These are phyloP conservation scores for Lepidurus packardi DNA, from an alignment of 1,140 invertebrate genomes.

Conservation along the genomic window DNA sequence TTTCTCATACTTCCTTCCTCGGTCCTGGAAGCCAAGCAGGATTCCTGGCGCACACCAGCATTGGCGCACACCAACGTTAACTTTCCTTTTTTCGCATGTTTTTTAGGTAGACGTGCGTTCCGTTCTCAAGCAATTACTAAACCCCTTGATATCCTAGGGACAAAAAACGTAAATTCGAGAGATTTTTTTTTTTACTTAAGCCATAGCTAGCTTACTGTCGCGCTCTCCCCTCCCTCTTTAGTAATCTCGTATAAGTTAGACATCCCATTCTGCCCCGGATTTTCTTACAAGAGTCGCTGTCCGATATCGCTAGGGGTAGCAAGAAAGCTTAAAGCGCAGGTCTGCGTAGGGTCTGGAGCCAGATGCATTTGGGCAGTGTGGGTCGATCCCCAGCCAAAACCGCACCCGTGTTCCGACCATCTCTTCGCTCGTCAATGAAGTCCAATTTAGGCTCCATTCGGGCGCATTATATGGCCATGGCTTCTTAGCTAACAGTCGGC, in stretches of 20 bases:
- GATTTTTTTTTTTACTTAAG: neutral
- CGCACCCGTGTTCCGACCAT: conserved; percentile 5
- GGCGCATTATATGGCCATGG: conserved; percentile 4
- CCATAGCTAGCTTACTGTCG: neutral
- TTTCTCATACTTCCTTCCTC: neutral
- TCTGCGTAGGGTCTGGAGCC: neutral
- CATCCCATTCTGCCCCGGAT: conserved; percentile 9
- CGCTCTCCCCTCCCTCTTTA: neutral
- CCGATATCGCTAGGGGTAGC: neutral
- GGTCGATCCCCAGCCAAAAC: conserved; percentile 13
- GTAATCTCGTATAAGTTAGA: conserved; percentile 12
- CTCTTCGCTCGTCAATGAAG: conserved; percentile 5
- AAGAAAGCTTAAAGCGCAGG: neutral
- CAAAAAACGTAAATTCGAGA: neutral
- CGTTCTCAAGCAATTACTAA: neutral
- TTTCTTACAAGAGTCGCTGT: neutral
- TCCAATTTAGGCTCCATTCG: neutral
- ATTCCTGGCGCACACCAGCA: neutral
- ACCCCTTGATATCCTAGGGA: neutral
- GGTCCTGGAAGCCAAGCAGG: neutral
- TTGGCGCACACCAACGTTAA: conserved; percentile 8
- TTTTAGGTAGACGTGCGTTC: neutral
- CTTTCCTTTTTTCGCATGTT: neutral
- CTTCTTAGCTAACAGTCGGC: neutral
- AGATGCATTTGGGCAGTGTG: conserved; percentile 21